Conservation (phyloP, 2,888 invertebrate species). For the Folsomia candida region DNA sequence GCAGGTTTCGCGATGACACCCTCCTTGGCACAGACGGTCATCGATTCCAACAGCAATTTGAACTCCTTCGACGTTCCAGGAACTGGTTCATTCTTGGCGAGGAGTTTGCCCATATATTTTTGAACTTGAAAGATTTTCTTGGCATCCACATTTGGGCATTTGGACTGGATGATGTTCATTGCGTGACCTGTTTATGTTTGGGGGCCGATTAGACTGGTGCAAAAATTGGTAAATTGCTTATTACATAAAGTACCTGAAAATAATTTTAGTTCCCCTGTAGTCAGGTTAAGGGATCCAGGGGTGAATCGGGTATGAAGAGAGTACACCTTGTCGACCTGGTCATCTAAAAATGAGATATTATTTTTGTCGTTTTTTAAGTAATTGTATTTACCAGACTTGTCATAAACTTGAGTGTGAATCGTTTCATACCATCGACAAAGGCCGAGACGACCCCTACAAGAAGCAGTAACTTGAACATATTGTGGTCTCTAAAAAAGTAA, state of each 20-base stretch:
- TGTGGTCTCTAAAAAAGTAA: constrained; percentile 29
- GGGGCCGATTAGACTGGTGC: background rate
- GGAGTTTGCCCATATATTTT: constrained; percentile 34
- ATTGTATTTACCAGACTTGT: too few relatives aligned
- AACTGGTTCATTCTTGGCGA: constrained; percentile 25
- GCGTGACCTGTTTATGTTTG: constrained; percentile 21
- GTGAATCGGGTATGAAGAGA: constrained; percentile 22
- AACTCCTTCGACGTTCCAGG: constrained; percentile 13
- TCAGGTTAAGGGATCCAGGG: constrained; percentile 18
- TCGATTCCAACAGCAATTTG: constrained; percentile 14
- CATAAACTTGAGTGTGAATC: too few relatives aligned
- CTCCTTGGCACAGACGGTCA: constrained; percentile 22
- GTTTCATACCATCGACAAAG: background rate
- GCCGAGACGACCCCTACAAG: background rate
- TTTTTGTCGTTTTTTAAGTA: background rate
- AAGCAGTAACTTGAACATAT: background rate
- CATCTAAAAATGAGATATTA: background rate
- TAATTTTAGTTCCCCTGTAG: constrained; percentile 29
- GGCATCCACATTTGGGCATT: constrained; percentile 31
- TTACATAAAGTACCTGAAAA: constrained; percentile 14
- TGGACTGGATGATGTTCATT: constrained; percentile 25
- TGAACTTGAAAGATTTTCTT: constrained; percentile 25
- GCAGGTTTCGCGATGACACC: background rate
- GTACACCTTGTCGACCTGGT: constrained; percentile 6
- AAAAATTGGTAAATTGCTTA: background rate